These are phyloP conservation scores for Oeneis ivallda DNA, from an alignment of 2,888 invertebrate genomes.

Conservation along the genomic window DNA sequence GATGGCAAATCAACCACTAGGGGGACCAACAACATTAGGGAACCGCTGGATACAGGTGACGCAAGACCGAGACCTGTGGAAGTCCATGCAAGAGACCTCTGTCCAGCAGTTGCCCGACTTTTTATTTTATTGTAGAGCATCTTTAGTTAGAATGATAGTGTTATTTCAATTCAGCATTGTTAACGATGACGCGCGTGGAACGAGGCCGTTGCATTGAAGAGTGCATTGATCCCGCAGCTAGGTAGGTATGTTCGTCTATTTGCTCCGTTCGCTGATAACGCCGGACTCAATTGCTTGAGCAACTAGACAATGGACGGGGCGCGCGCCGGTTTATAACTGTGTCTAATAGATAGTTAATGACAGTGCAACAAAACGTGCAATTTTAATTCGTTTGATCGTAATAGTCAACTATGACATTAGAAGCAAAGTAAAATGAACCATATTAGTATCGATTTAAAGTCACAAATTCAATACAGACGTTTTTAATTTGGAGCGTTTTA, in stretches of 20 bases:
- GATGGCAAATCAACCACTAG: no score
- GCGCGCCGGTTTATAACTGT: neutral
- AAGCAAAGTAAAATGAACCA: no score
- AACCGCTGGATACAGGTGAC: no score
- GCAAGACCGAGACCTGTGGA: no score
- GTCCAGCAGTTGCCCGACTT: no score
- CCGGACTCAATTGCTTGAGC: slow-evolving; percentile 25
- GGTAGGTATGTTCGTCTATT: slow-evolving; percentile 41
- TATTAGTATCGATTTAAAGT: no score
- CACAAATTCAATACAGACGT: no score
- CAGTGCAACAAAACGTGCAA: neutral
- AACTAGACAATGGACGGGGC: slow-evolving; percentile 21
- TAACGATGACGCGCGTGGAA: slow-evolving; percentile 51
- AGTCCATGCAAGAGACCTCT: no score
- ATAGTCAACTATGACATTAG: no score
- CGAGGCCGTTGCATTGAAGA: slow-evolving; percentile 50
- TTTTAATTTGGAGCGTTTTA: no score
- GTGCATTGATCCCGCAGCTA: slow-evolving; percentile 44
- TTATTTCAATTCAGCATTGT: slow-evolving; percentile 40
- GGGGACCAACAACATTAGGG: neutral
- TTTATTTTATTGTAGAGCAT: neutral
- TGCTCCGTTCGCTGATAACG: slow-evolving; percentile 43
- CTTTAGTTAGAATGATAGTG: slow-evolving; percentile 10
- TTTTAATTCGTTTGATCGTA: no score
- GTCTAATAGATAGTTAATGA: slow-evolving; percentile 2